Percentiles rank a stretch among this genome's conserved stretches.
Evolutionary conservation across 2,888 invertebrate genomes (phyloP).

Genomic region (Lepetodrilus schrolli): DNA sequence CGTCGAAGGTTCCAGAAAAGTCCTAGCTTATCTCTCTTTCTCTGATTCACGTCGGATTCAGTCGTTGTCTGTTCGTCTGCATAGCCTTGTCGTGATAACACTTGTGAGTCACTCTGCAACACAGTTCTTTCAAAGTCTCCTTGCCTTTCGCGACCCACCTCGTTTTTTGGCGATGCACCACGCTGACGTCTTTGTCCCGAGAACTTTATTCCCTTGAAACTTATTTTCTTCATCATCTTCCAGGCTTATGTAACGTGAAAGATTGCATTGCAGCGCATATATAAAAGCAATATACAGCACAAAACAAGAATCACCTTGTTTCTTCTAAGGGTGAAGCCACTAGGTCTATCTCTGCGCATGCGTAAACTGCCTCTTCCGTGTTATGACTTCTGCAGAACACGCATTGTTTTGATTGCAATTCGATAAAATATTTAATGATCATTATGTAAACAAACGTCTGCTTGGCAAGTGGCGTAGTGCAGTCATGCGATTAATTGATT

Average conservation of each 20-base stretch:
- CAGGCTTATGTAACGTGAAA: slow-evolving; percentile 22
- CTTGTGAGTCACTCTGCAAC: slow-evolving; percentile 40
- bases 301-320: slow-evolving; percentile 38
- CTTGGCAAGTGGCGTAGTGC: too few relatives aligned
- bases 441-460: too few relatives aligned
- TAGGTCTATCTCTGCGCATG: slow-evolving; percentile 37
- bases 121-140: slow-evolving; percentile 32
- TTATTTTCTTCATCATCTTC: slow-evolving; percentile 63
- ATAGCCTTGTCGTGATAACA: slow-evolving; percentile 43
- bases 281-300: slow-evolving; percentile 31
- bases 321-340: slow-evolving; percentile 35
- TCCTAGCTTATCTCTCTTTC: slow-evolving; percentile 62
- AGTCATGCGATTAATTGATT: too few relatives aligned
- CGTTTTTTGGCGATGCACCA: slow-evolving; percentile 36
- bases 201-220: slow-evolving; percentile 51
- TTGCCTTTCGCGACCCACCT: slow-evolving; percentile 34
- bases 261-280: slow-evolving; percentile 33
- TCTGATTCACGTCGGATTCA: slow-evolving; percentile 42
- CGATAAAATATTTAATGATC: neutral
- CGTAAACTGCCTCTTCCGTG: slow-evolving; percentile 40
- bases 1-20: slow-evolving; percentile 59
- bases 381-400: slow-evolving; percentile 35
- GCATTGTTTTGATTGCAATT: slow-evolving; percentile 32
- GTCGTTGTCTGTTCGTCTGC: slow-evolving; percentile 47
- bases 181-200: slow-evolving; percentile 44